Evolutionary conservation across 2,113 vertebrate genomes (phyloP), one percentile per base, ranked within the genome.

Genomic region (Litocranius walleri): DNA sequence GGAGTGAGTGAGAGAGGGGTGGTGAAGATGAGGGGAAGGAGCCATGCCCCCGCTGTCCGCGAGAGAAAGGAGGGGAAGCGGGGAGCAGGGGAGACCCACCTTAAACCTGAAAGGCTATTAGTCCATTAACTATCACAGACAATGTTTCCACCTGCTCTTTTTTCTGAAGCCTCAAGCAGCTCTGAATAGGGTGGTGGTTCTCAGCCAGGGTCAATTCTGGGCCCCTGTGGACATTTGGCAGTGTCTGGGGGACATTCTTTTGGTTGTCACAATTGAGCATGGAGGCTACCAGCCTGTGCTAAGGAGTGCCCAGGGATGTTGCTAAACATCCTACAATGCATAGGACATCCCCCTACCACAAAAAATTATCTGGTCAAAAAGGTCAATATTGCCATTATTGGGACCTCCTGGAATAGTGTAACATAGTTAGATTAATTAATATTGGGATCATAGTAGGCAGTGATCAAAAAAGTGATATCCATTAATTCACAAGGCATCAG

Each of bases 31-130:
- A 15, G 21, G 4, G 30, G 21, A 82, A 57, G 52, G 33, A 78
- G n/a, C 86, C 14, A 2, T 1, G 4, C 7, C 23, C 21, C 67
- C 6, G n/a, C 19, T 1, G 2, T n/a, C 30, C 8, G 0, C 0
- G 9, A 25, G 61, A 2, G 30, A 48, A 56, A 57, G 29, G 67
- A 29, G 67, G 27, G n/a, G 19, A 23, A 36, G 12, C 1, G 1
- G 36, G 4, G 36, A 36, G 52, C 30, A 30, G 78, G 64, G 43
- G 40, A 50, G 33, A 25, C 17, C 74, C n/a, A 19, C 59, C 45
- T 29, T 12, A 14, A 15, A 19, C 36, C 56, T 10, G 45, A 77
- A 23, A 3, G 8, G 40, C 56, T 16, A 14, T 85, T 30, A 15
- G 25, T 40, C 30, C 21, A 0, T 36, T 48, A 23, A 25, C 10